Percentiles rank a stretch among this genome's conserved stretches.
phyloP scores from a whole-genome alignment of 2,113 vertebrate species.

The Harpagus bidentatus region DNA sequence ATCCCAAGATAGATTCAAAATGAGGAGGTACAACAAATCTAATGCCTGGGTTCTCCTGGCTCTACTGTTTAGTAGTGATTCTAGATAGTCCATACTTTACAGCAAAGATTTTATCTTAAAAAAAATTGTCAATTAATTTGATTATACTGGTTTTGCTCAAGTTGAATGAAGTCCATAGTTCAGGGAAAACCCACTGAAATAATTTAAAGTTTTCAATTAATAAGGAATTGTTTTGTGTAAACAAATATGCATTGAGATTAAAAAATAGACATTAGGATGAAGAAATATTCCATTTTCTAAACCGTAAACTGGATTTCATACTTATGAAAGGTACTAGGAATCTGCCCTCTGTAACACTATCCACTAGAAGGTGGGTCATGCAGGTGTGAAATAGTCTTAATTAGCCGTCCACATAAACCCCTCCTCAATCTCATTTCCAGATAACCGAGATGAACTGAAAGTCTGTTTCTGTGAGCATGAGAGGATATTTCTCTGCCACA shows the following conservation, averaged over 20 bases:
- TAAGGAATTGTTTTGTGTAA: neutral
- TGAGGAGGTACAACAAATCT: neutral
- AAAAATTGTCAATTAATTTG: neutral
- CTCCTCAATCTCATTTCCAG: neutral
- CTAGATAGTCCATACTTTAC: neutral
- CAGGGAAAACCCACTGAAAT: neutral
- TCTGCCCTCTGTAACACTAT: neutral
- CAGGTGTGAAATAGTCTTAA: neutral
- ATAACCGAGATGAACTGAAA: neutral
- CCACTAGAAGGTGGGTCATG: neutral
- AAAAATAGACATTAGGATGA: neutral
- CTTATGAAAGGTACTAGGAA: neutral
- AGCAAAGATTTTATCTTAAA: neutral
- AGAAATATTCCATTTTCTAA: neutral
- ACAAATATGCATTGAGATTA: neutral
- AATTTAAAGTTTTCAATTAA: neutral
- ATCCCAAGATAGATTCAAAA: neutral
- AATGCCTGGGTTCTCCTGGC: neutral
- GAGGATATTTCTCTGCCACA: neutral
- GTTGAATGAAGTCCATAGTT: neutral
- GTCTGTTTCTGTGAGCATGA: neutral
- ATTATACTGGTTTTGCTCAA: neutral
- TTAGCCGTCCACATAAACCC: neutral
- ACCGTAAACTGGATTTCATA: neutral
- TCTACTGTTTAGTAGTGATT: neutral